A percentile compares a stretch with the other conserved stretches of the same genome.
Conservation (phyloP, 1,140 invertebrate genomes). For the Hydropsyche tenuis region DNA sequence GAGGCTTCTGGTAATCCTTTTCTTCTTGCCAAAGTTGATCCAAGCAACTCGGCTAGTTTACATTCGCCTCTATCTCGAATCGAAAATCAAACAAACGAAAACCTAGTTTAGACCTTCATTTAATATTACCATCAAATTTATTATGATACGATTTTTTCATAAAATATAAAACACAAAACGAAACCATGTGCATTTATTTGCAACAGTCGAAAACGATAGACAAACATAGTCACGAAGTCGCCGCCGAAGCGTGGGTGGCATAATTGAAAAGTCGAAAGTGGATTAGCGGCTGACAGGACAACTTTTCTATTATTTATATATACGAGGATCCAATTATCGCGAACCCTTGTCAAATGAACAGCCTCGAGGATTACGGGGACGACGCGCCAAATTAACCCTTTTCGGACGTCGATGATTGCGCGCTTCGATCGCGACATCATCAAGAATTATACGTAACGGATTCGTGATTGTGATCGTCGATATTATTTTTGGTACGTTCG, state of each 20-base stretch:
- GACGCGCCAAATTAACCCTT: constrained; percentile 1
- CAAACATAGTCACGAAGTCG: background rate
- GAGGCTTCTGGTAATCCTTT: constrained; percentile 42
- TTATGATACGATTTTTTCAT: too few relatives aligned
- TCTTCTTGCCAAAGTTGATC: constrained; percentile 35
- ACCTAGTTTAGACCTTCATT: too few relatives aligned
- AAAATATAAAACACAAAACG: too few relatives aligned
- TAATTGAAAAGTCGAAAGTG: constrained; percentile 28
- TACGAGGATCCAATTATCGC: constrained; percentile 13
- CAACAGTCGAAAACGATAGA: too few relatives aligned
- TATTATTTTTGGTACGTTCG: too few relatives aligned
- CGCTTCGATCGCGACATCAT: too few relatives aligned
- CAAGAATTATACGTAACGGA: too few relatives aligned
- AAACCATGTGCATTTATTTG: too few relatives aligned
- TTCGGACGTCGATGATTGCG: background rate
- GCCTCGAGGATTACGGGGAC: background rate
- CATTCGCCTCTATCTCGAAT: background rate
- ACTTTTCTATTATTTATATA: constrained; percentile 36
- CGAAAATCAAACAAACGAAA: too few relatives aligned
- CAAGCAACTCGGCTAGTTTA: constrained; percentile 12
- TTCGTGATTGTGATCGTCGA: too few relatives aligned
- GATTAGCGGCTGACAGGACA: constrained; percentile 13
- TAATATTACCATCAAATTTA: too few relatives aligned
- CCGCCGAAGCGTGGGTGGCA: background rate
- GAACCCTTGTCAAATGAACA: constrained; percentile 31